Conservation (phyloP, 2,888 invertebrate species). For the Ophioninae sp. region DNA sequence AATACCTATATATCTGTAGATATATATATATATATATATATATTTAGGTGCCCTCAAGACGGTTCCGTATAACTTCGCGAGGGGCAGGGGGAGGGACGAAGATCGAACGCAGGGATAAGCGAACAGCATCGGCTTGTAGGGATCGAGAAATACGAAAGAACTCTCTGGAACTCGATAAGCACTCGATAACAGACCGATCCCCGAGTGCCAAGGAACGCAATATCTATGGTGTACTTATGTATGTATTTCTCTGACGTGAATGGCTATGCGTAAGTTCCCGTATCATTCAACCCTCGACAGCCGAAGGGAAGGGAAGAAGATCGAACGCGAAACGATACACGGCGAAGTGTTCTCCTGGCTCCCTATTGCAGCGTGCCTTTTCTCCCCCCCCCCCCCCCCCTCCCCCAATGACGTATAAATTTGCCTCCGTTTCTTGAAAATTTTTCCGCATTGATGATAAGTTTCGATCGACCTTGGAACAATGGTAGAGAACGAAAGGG, state of each 20-base stretch:
- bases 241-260: not conserved
- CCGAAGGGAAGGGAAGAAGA: not conserved
- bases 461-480: too few species aligned
- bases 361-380: not conserved
- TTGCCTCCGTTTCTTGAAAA: not conserved
- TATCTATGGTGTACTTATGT: not conserved
- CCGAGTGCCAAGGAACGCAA: constrained; percentile 33
- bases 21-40: too few species aligned
- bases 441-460: not conserved
- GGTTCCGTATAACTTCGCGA: constrained; percentile 30
- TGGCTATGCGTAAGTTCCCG: not conserved
- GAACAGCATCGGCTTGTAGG: too few species aligned
- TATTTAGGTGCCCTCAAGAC: constrained; percentile 39
- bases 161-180: constrained; percentile 26
- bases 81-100: constrained; percentile 4
- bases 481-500: too few species aligned
- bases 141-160: constrained; percentile 33
- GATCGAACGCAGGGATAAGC: too few species aligned
- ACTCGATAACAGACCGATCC: constrained; percentile 37
- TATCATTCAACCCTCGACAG: not conserved
- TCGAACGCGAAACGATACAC: constrained; percentile 10
- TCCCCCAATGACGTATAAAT: constrained; percentile 2
- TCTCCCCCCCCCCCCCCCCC: too few species aligned
- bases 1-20: constrained; percentile 31
- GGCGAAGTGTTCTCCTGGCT: not conserved